Percentiles rank a stretch among this genome's conserved stretches.
Evolutionary conservation across 2,888 invertebrate genomes (phyloP).

Genomic region (Mylabris sibirica): DNA sequence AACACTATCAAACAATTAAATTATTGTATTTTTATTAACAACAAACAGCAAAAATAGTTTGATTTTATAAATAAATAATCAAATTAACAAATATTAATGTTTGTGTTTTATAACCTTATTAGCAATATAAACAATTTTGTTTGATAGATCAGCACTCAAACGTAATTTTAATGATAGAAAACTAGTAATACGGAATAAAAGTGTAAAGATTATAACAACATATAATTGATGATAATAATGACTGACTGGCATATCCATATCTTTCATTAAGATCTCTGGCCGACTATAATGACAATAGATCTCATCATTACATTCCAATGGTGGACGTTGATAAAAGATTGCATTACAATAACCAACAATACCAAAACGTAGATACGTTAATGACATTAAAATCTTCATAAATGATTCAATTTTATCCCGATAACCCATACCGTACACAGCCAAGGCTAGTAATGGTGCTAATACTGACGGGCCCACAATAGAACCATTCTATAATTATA

Average conservation of each 20-base stretch:
- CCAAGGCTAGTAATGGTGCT: conserved; percentile 66
- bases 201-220: conserved; percentile 66
- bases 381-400: conserved; percentile 66
- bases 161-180: conserved; percentile 68
- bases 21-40: not conserved
- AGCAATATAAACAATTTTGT: conserved; percentile 65
- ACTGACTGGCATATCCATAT: conserved; percentile 67
- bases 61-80: not conserved
- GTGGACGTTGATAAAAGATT: conserved; percentile 67
- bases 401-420: conserved; percentile 64
- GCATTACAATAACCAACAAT: conserved; percentile 67
- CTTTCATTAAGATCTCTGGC: conserved; percentile 68
- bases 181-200: conserved; percentile 65
- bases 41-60: not conserved
- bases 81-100: conserved; percentile 47
- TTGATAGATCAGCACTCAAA: conserved; percentile 66
- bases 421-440: conserved; percentile 72
- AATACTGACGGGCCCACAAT: conserved; percentile 67
- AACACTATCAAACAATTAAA: not conserved
- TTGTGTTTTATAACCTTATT: conserved; percentile 66
- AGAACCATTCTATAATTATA: conserved; percentile 68
- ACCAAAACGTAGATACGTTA: conserved; percentile 73
- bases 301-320: conserved; percentile 68
- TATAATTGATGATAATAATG: conserved; percentile 65
- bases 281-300: conserved; percentile 67